Evolutionary conservation across 2,797 vertebrate genomes (phyloP).

Genomic region (Microtus californicus): DNA sequence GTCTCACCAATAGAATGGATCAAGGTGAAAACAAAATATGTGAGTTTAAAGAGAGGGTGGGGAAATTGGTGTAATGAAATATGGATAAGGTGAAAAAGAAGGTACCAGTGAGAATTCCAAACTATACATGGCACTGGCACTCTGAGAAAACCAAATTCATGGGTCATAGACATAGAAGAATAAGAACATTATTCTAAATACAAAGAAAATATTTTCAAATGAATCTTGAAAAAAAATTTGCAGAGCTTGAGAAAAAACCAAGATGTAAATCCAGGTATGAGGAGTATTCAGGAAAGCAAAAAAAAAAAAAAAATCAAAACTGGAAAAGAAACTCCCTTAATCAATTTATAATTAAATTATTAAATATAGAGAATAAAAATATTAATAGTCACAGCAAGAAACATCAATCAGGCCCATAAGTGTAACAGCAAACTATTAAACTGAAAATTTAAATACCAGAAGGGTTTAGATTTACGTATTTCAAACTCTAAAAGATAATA

Average conservation of each 20-base stretch:
- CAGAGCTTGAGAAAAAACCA: background rate
- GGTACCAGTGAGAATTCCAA: background rate
- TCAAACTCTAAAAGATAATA: background rate
- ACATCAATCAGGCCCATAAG: background rate
- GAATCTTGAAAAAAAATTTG: background rate
- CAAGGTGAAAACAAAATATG: background rate
- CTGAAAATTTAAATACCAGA: background rate
- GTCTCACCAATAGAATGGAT: no score
- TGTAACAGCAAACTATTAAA: background rate
- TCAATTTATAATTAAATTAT: background rate
- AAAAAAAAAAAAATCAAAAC: background rate
- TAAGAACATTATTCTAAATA: background rate
- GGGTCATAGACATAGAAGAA: background rate
- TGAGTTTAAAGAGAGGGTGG: background rate
- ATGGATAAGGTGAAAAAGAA: background rate
- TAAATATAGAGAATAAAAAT: background rate
- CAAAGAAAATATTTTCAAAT: background rate
- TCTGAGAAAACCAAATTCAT: background rate
- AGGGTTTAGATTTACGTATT: background rate
- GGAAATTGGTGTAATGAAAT: background rate
- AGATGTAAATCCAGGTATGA: background rate
- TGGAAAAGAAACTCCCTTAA: background rate
- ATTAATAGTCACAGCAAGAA: background rate
- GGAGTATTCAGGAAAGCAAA: background rate
- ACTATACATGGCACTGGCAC: background rate